phyloP scores from a whole-genome alignment of 2,797 vertebrate species.

The Salarias fasciatus region DNA sequence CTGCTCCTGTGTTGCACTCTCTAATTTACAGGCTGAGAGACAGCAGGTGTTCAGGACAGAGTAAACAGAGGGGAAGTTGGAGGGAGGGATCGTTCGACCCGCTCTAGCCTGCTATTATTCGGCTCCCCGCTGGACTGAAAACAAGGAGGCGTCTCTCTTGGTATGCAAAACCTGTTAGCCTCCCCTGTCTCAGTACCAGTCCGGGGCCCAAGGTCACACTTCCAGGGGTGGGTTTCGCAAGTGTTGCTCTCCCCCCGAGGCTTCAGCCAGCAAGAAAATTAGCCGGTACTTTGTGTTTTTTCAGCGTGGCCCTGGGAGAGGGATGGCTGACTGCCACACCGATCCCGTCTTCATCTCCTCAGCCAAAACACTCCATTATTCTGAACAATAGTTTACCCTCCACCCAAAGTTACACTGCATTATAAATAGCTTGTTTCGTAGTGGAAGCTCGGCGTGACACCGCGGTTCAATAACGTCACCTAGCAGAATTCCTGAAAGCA shows the following conservation, averaged over 20 bases:
- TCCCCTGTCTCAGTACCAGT: slow-evolving; percentile 46
- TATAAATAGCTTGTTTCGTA: slow-evolving; percentile 27
- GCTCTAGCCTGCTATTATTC: slow-evolving; percentile 56
- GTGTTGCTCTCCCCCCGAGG: slow-evolving; percentile 61
- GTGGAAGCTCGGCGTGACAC: slow-evolving; percentile 16
- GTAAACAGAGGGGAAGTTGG: slow-evolving; percentile 67
- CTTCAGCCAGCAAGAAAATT: slow-evolving; percentile 53
- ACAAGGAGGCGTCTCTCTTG: slow-evolving; percentile 58
- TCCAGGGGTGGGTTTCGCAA: slow-evolving; percentile 59
- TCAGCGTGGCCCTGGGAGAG: slow-evolving; percentile 32
- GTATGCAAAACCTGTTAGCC: slow-evolving; percentile 70
- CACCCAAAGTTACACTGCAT: slow-evolving; percentile 21
- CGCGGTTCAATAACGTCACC: slow-evolving; percentile 2
- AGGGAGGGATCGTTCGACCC: slow-evolving; percentile 49
- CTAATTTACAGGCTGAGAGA: slow-evolving; percentile 74
- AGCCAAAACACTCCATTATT: slow-evolving; percentile 41
- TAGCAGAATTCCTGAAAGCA: neutral
- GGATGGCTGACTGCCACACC: slow-evolving; percentile 54
- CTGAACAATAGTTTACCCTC: slow-evolving; percentile 44
- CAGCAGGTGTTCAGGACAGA: slow-evolving; percentile 72
- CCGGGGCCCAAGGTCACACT: slow-evolving; percentile 64
- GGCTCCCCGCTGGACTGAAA: slow-evolving; percentile 61
- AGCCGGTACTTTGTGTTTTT: slow-evolving; percentile 55
- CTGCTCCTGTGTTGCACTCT: slow-evolving; percentile 56
- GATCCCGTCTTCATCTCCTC: slow-evolving; percentile 51